A percentile compares a stretch with the other conserved stretches of the same genome.
phyloP scores from a whole-genome alignment of 2,797 vertebrate genomes.

The Chiroxiphia lanceolata region DNA sequence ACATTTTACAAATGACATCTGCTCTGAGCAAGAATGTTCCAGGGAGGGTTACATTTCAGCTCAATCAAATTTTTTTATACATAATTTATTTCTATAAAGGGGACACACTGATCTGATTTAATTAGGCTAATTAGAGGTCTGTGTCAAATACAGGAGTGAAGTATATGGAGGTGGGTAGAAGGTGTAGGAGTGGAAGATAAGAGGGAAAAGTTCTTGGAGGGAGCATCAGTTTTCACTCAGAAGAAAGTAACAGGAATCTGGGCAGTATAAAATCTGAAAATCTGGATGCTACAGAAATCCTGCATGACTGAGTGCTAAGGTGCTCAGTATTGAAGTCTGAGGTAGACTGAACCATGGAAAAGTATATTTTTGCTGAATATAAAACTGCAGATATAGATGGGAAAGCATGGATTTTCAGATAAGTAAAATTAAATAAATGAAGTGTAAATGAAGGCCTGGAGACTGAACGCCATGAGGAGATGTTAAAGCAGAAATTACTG shows the following conservation, averaged over 20 bases:
- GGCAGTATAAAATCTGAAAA: neutral
- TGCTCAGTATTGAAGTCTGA: neutral
- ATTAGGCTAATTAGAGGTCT: constrained; percentile 48
- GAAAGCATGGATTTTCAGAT: neutral
- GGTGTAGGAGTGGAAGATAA: neutral
- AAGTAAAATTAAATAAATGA: neutral
- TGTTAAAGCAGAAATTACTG: neutral
- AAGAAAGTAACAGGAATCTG: neutral
- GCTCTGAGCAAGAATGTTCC: constrained; percentile 9
- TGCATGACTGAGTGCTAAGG: neutral
- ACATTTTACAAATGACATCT: constrained; percentile 33
- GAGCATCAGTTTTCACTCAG: neutral
- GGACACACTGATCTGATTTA: constrained; percentile 17
- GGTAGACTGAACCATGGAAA: neutral
- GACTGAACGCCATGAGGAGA: neutral
- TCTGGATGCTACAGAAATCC: neutral
- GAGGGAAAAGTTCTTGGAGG: neutral
- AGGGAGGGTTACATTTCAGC: neutral
- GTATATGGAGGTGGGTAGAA: neutral
- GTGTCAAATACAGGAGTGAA: constrained; percentile 26
- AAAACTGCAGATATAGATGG: neutral
- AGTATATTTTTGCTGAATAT: neutral
- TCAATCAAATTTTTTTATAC: neutral
- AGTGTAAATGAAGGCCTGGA: neutral
- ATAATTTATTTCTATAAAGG: constrained; percentile 33